Conservation (phyloP, 2,797 vertebrate genomes). For the Eospalax fontanierii region DNA sequence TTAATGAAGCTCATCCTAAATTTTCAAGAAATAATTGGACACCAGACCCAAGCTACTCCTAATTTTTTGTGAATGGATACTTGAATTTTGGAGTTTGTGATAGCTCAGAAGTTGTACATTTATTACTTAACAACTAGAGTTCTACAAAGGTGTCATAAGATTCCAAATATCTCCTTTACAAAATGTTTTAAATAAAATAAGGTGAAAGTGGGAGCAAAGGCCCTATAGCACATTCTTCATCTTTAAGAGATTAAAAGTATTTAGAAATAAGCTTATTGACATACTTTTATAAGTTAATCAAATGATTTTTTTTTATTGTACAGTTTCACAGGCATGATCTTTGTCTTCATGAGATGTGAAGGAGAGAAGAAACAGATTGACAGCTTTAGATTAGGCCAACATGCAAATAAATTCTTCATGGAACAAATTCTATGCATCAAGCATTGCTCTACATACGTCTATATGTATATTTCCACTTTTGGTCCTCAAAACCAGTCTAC, state of each 20-base stretch:
- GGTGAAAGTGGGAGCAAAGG: not conserved
- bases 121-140: not conserved
- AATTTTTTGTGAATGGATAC: not conserved
- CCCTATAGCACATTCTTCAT: not conserved
- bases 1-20: not conserved
- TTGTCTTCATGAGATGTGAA: not conserved
- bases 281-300: not conserved
- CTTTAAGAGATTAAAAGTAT: not conserved
- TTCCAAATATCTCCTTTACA: not conserved
- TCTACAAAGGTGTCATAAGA: not conserved
- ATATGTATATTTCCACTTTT: not conserved
- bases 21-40: not conserved
- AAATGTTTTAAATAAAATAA: not conserved
- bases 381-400: not conserved
- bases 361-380: not conserved
- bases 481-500: not conserved
- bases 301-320: not conserved
- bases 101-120: not conserved
- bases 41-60: not conserved
- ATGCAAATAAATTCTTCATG: not conserved
- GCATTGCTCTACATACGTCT: not conserved
- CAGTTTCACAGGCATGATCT: not conserved
- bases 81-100: not conserved
- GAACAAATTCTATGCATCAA: not conserved
- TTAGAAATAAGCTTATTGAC: conserved; percentile 20